These are phyloP conservation scores for Zaprionus camerounensis DNA, from an alignment of 1,140 invertebrate genomes.

Conservation along the genomic window DNA sequence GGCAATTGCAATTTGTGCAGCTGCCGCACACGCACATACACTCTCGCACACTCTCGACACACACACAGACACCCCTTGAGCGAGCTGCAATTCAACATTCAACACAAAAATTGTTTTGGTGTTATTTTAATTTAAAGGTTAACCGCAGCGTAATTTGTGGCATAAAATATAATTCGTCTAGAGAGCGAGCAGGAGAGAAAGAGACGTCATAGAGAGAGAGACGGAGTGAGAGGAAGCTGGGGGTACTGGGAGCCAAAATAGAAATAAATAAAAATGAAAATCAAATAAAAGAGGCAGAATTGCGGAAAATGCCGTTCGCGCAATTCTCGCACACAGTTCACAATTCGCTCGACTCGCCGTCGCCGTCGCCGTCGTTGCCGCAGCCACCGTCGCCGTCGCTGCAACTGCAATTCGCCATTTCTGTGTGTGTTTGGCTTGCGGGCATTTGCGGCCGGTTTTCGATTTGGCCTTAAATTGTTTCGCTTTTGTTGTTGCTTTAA, in stretches of 20 bases:
- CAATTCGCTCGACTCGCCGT: constrained; percentile 10
- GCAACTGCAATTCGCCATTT: constrained; percentile 33
- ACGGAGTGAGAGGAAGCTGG: background rate
- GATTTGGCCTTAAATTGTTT: constrained; percentile 48
- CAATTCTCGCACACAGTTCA: background rate
- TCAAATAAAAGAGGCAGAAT: constrained; percentile 39
- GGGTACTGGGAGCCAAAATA: constrained; percentile 2
- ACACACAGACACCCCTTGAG: constrained; percentile 20
- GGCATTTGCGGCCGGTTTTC: constrained; percentile 38
- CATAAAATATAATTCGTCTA: constrained; percentile 83
- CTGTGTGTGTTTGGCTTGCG: constrained; percentile 22
- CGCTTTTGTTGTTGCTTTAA: constrained; percentile 7
- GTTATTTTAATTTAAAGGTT: constrained; percentile 83
- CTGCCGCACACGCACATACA: constrained; percentile 53
- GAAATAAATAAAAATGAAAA: constrained; percentile 40
- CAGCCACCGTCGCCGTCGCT: background rate
- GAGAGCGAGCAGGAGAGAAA: constrained; percentile 29
- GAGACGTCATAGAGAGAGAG: constrained; percentile 14
- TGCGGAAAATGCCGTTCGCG: constrained; percentile 29
- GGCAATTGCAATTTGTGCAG: constrained; percentile 75
- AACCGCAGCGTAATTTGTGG: constrained; percentile 83
- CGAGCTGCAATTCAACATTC: constrained; percentile 59
- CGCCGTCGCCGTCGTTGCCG: background rate
- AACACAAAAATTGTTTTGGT: constrained; percentile 80
- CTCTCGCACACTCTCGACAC: constrained; percentile 13